Percentiles rank a stretch among this genome's conserved stretches.
Evolutionary conservation across 1,140 invertebrate species (phyloP).

Genomic region (Atta texana): DNA sequence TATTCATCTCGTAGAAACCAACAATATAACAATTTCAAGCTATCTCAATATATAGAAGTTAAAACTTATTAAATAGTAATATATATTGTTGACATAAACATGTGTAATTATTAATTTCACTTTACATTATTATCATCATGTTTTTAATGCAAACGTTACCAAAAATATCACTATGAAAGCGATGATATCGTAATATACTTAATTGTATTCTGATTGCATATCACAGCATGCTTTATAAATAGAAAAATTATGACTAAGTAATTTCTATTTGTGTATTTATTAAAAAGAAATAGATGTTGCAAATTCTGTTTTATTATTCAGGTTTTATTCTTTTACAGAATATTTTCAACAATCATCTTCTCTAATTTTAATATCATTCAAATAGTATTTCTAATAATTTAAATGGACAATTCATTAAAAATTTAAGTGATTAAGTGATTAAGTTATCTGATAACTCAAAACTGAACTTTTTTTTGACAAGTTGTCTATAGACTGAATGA

Average conservation of each 20-base stretch:
- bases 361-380: neutral
- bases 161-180: neutral
- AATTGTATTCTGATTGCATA: neutral
- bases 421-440: neutral
- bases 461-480: neutral
- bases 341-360: neutral
- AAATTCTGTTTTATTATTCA: neutral
- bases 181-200: neutral
- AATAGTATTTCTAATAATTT: neutral
- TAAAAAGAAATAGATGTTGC: too few relatives aligned
- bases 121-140: neutral
- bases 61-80: neutral
- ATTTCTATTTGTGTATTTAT: neutral
- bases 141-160: neutral
- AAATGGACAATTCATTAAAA: neutral
- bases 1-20: neutral
- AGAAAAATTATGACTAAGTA: neutral
- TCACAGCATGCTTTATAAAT: neutral
- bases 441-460: neutral
- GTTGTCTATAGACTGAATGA: neutral
- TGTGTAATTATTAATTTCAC: neutral
- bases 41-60: neutral
- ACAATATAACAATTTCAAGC: neutral
- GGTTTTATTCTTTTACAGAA: neutral
- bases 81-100: neutral